A percentile compares a stretch with the other conserved stretches of the same genome.
phyloP scores from a whole-genome alignment of 2,888 invertebrate species.

The Biston betularia region DNA sequence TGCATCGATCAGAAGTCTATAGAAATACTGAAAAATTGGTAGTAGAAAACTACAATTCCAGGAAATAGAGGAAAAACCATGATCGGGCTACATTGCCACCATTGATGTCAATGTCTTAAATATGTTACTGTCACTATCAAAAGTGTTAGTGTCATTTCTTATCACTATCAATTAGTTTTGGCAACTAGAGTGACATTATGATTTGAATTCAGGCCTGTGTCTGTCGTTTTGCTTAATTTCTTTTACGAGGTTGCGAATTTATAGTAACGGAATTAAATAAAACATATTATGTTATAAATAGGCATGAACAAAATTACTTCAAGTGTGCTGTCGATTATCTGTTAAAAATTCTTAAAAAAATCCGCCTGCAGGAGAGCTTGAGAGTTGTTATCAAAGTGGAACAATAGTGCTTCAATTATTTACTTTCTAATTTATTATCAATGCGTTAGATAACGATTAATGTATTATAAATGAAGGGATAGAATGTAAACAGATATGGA shows the following conservation, averaged over 20 bases:
- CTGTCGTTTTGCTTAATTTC: neutral
- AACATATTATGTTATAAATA: neutral
- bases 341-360: neutral
- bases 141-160: neutral
- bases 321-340: neutral
- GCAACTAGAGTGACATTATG: too few species aligned
- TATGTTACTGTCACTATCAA: too few species aligned
- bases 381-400: conserved; percentile 38
- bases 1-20: too few species aligned
- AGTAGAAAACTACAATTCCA: too few species aligned
- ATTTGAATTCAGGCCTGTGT: neutral
- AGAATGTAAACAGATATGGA: conserved; percentile 55
- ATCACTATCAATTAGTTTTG: neutral
- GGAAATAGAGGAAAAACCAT: too few species aligned
- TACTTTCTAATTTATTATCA: conserved; percentile 63
- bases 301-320: neutral
- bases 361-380: neutral
- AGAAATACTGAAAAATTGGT: too few species aligned
- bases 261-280: neutral
- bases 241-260: neutral
- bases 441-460: conserved; percentile 55
- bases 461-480: conserved; percentile 46
- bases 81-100: too few species aligned
- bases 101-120: too few species aligned
- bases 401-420: conserved; percentile 47